Base-by-base conservation (phyloP, 1,140 invertebrate species). In the Sarcophaga bullata region DNA sequence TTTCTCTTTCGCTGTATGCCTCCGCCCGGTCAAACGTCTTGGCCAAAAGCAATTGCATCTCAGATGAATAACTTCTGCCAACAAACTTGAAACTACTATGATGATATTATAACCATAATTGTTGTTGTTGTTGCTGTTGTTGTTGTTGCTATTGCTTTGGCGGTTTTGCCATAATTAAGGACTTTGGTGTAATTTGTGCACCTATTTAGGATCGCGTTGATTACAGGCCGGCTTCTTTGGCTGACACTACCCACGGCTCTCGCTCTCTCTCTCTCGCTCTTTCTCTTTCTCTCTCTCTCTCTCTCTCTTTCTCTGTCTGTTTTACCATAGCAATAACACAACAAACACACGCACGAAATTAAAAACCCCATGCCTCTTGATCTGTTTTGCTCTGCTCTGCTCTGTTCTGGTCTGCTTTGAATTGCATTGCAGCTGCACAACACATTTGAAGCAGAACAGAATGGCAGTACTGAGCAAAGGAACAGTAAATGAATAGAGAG, bases 141-240 rank as follows among this genome's bases (percentile, higher is more conserved):
- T 68, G 58, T 9, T 75, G 73, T 80, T 82, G 54, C 58, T 80
- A 80, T 73, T 72, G 84, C 80, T 82, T 83, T 86, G 86, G 88
- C 87, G 88, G 88, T 89, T 89, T 89, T 86, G 87, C 86, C 87
- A 89, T 89, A 89, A 89, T 89, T 89, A 89, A 89, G 88, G 88
- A 89, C 88, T 87, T 88, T 87, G 88, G 85, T 87, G 87, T 89
- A 89, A 89, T 89, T 89, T 89, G 88, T 89, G 88, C 88, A 88
- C 88, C 88, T 89, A 89, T 89, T 89, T 89, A 89, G 88, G 88
- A 89, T 87, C 86, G 88, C 88, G 88, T 88, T 89, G 88, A 89
- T 89, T 89, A 89, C 88, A 89, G 88, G 88, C 87, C 88, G 88
- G 88, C 88, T 85, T 86, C 86, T 89, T 89, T 87, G 88, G 88